A percentile compares a stretch with the other conserved stretches of the same genome.
Evolutionary conservation across 2,113 vertebrate genomes (phyloP).

Genomic region (Asarcornis scutulata): DNA sequence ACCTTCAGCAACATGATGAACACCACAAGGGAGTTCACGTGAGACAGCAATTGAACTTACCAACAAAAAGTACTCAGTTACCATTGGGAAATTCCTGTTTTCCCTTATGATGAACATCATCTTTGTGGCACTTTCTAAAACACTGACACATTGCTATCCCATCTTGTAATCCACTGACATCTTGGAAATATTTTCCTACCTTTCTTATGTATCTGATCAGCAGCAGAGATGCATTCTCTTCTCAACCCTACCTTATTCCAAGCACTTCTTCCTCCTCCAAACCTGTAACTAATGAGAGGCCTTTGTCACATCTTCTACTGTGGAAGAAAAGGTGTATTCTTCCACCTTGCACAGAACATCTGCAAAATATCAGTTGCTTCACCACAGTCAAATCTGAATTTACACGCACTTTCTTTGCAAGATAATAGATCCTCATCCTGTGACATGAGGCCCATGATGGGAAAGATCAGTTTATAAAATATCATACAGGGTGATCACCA

Average conservation of each 20-base stretch:
- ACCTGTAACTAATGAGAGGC: neutral
- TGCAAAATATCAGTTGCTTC: neutral
- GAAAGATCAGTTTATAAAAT: neutral
- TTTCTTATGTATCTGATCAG: neutral
- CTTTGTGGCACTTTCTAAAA: neutral
- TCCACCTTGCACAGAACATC: neutral
- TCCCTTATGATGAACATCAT: neutral
- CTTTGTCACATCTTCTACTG: neutral
- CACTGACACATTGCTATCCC: neutral
- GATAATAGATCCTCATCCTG: neutral
- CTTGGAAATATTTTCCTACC: neutral
- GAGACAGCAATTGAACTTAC: neutral
- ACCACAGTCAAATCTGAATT: neutral
- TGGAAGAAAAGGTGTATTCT: neutral
- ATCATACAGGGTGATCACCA: neutral
- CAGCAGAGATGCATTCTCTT: neutral
- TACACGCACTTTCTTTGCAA: neutral
- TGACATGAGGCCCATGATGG: neutral
- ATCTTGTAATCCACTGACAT: neutral
- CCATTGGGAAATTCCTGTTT: neutral
- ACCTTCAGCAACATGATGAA: neutral
- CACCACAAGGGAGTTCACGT: accelerated
- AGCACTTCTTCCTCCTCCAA: neutral
- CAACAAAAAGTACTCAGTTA: neutral
- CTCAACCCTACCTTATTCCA: neutral